Evolutionary conservation across 2,797 vertebrate species (phyloP), one percentile per base, ranked within the genome.

Genomic region (Taeniopygia guttata): DNA sequence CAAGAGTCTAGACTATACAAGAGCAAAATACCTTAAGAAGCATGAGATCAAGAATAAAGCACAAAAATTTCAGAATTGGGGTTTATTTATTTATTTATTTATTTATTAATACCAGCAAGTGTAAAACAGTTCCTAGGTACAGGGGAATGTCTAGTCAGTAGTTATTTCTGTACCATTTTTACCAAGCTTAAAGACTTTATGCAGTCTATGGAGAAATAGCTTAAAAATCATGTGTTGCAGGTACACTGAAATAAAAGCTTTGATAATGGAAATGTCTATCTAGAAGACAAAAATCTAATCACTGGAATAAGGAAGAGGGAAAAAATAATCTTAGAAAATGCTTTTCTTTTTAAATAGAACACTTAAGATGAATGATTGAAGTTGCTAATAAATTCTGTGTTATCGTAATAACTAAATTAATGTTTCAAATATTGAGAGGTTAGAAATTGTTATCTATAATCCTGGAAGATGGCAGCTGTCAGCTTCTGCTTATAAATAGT

Each of bases 401-500:
- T 40, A 60, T 68, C 15, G 15, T 82, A 40, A 79, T 79, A 91
- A 66, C 81, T 56, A 68, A 87, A 73, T 51, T 52, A 62, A 88
- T 55, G 67, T 79, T 89, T 91, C 64, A 69, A 69, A 76, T 83
- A 92, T 73, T 76, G 67, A 89, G 87, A 87, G 67, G 59, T 75
- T 94, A 79, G 67, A 82, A 94, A 64, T 82, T 69, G 78, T 91
- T 67, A 58, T 92, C 89, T 90, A 0, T 81, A 75, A 70, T 92
- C 93, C 81, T 92, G 69, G 58, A 92, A 91, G 82, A 92, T 62
- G 69, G 87, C 74, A 95, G 89, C 84, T 95, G 95, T 91, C 89
- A 89, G 87, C 70, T 94, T 95, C 46, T 84, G 82, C 84, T 91
- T 94, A 95, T 94, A 90, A 94, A 94, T 94, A 92, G 94, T 69